phyloP scores from a whole-genome alignment of 2,888 invertebrate genomes.

The Metellina segmentata region DNA sequence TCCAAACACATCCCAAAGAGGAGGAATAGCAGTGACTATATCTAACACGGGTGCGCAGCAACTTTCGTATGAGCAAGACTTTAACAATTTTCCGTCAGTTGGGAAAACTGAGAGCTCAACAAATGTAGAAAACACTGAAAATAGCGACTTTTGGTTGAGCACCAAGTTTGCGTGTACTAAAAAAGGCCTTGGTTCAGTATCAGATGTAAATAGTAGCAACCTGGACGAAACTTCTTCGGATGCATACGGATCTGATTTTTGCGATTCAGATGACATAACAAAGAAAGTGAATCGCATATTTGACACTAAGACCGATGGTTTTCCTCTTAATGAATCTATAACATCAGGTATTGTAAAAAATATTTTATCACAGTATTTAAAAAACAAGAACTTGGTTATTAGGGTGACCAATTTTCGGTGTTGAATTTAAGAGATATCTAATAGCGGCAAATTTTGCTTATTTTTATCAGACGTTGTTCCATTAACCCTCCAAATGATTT shows the following conservation, averaged over 20 bases:
- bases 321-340: slow-evolving; percentile 31
- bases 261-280: slow-evolving; percentile 38
- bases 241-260: slow-evolving; percentile 33
- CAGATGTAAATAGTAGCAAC: slow-evolving; percentile 27
- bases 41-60: slow-evolving; percentile 45
- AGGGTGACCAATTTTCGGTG: no score
- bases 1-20: neutral
- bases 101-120: slow-evolving; percentile 2
- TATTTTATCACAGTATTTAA: no score
- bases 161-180: neutral
- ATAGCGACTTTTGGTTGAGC: slow-evolving; percentile 33
- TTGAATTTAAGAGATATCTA: no score
- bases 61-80: neutral
- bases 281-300: slow-evolving; percentile 42
- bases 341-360: slow-evolving; percentile 44
- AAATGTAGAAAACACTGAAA: slow-evolving; percentile 20
- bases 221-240: slow-evolving; percentile 21
- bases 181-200: neutral
- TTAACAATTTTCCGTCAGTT: neutral
- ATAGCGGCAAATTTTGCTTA: no score
- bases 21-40: slow-evolving; percentile 57
- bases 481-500: no score
- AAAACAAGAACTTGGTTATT: no score
- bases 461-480: no score
- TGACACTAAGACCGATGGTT: slow-evolving; percentile 24